Percentiles rank a stretch among this genome's conserved stretches.
phyloP scores from a whole-genome alignment of 2,797 vertebrate genomes.

The Graptemys geographica region DNA sequence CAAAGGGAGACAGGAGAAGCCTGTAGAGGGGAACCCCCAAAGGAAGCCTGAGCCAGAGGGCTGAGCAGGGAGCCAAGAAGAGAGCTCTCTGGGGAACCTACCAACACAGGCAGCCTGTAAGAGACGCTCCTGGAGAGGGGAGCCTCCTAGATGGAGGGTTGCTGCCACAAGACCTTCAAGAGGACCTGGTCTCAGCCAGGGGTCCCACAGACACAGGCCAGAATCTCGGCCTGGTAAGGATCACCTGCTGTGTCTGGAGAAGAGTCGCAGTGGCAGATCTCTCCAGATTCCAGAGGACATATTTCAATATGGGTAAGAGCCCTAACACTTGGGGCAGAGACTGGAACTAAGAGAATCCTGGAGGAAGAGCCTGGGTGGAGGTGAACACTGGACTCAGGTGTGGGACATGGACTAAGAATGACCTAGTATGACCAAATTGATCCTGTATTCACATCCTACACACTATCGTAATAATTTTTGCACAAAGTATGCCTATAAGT shows the following conservation, averaged over 20 bases:
- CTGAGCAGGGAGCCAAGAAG: background rate
- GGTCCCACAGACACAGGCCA: background rate
- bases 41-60: background rate
- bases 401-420: background rate
- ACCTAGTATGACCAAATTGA: background rate
- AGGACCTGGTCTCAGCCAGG: background rate
- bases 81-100: background rate
- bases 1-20: background rate
- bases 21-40: background rate
- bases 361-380: background rate
- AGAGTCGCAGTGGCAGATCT: background rate
- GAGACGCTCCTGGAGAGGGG: background rate
- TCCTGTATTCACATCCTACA: background rate
- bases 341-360: background rate
- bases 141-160: background rate
- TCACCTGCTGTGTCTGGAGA: background rate
- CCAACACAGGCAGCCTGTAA: background rate
- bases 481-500: background rate
- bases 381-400: background rate
- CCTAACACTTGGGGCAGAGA: background rate
- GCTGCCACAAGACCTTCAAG: background rate
- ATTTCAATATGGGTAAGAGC: background rate
- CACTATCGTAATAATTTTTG: background rate
- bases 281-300: background rate
- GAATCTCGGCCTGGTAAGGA: background rate